Evolutionary conservation across 2,888 invertebrate genomes (phyloP), one percentile per base, ranked within the genome.

Genomic region (Willowsia nigromaculata): DNA sequence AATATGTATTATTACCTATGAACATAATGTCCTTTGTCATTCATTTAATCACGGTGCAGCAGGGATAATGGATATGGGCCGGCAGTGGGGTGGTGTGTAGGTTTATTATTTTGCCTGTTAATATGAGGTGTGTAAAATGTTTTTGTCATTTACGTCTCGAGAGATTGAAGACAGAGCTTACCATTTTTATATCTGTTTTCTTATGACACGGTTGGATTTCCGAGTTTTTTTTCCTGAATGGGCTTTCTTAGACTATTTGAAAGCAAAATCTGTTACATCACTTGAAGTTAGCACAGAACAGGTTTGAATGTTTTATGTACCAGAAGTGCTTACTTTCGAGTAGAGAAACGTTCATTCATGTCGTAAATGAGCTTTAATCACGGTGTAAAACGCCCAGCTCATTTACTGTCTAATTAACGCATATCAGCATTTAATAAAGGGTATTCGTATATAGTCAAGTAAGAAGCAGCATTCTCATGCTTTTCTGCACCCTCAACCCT

Each of bases 371-470:
- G 53, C 22, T 40, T 90, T 83, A 82, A 86, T 65, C 85, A 74
- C 53, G 74, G 25, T 85, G 82, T 86, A 65, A 90, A 83, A 86
- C 90, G 62, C 85, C 86, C 81, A 62, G 82, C 82, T 90, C 90
- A 86, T 85, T 82, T 78, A 90, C 76, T 90, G 43, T 80, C 74
- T 85, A 89, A 89, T 89, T 89, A 85, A 89, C 85, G 82, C 74
- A 56, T 89, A 62, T 59, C 68, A 68, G 30, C 47, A 30, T 86
- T 78, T 86, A 43, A 62, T 59, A 43, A 33, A 40, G 6, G 40
- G 37, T 1, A n/a, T n/a, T 13, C 59, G 27, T 59, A 3, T 25
- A 25, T 59, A n/a, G n/a, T n/a, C n/a, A n/a, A n/a, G n/a, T 15
- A 9, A 18, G 37, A 9, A 68, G 18, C 33, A 25, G n/a, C n/a